These are phyloP conservation scores for Drosophila athabasca DNA, from an alignment of 1,140 invertebrate genomes.

Conservation along the genomic window DNA sequence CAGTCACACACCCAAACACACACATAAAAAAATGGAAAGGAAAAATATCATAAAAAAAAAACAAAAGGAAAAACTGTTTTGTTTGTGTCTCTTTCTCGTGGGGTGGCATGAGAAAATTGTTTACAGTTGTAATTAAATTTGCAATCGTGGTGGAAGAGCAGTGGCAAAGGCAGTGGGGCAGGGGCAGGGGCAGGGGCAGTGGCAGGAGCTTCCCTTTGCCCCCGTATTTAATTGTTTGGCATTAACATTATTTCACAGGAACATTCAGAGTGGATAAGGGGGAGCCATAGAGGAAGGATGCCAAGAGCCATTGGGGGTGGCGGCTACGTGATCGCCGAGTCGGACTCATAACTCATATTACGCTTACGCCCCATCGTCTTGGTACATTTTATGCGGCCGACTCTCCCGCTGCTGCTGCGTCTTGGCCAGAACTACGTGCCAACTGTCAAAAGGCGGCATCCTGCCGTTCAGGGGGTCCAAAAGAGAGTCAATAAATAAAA, in stretches of 20 bases:
- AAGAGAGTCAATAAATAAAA: constrained; percentile 70
- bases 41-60: constrained; percentile 10
- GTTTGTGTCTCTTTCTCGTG: not conserved
- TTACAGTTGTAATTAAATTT: constrained; percentile 68
- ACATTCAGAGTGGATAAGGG: not conserved
- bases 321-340: constrained; percentile 63
- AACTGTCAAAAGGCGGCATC: constrained; percentile 59
- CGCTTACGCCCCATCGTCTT: constrained; percentile 56
- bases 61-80: constrained; percentile 16
- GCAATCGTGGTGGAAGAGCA: constrained; percentile 23
- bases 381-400: constrained; percentile 12
- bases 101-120: constrained; percentile 31
- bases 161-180: not conserved
- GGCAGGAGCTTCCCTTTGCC: not conserved
- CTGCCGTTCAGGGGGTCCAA: constrained; percentile 33
- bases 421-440: constrained; percentile 53
- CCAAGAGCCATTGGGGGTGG: constrained; percentile 14
- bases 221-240: constrained; percentile 67
- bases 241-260: constrained; percentile 65
- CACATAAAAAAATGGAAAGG: constrained; percentile 9
- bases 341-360: constrained; percentile 67
- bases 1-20: constrained; percentile 1
- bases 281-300: not conserved
- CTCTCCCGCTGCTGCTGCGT: constrained; percentile 30
- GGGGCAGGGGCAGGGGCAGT: not conserved